A percentile compares a stretch with the other conserved stretches of the same genome.
Evolutionary conservation across 2,888 invertebrate species (phyloP).

Genomic region (Nebria brevicollis): DNA sequence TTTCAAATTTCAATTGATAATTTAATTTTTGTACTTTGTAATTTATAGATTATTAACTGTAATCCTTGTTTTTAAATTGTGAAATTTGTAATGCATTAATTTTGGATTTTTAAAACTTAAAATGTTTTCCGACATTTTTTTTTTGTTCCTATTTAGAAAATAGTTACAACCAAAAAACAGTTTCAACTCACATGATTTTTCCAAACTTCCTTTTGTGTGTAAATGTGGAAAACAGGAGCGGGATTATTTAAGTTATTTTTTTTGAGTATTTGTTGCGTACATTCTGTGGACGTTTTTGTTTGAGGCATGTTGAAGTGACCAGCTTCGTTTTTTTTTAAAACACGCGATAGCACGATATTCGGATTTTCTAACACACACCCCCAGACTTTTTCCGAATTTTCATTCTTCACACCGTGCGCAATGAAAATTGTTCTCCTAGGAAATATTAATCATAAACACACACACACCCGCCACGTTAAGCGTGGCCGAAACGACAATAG

Average conservation of each 20-base stretch:
- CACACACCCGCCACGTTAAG: conserved; percentile 4
- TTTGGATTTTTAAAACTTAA: not conserved
- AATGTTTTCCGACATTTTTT: not conserved
- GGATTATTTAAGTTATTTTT: not conserved
- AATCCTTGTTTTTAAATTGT: not conserved
- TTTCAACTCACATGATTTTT: conserved; percentile 15
- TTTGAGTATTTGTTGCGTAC: conserved; percentile 17
- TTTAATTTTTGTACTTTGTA: no score
- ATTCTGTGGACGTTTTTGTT: conserved; percentile 34
- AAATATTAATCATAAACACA: conserved; percentile 13
- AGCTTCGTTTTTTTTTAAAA: not conserved
- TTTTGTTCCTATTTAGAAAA: not conserved
- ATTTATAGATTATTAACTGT: no score
- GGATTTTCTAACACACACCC: no score
- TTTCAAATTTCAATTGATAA: no score
- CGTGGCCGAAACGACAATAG: not conserved
- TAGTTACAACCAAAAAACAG: conserved; percentile 25
- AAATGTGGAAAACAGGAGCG: conserved; percentile 37
- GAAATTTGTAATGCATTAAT: conserved; percentile 2
- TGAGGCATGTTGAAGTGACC: conserved; percentile 25
- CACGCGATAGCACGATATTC: not conserved
- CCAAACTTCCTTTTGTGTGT: conserved; percentile 29
- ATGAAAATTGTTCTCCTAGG: conserved; percentile 5
- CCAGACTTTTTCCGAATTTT: not conserved
- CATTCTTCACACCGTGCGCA: not conserved